Evolutionary conservation across 2,113 vertebrate genomes (phyloP).

Genomic region (Eulacestoma nigropectus): DNA sequence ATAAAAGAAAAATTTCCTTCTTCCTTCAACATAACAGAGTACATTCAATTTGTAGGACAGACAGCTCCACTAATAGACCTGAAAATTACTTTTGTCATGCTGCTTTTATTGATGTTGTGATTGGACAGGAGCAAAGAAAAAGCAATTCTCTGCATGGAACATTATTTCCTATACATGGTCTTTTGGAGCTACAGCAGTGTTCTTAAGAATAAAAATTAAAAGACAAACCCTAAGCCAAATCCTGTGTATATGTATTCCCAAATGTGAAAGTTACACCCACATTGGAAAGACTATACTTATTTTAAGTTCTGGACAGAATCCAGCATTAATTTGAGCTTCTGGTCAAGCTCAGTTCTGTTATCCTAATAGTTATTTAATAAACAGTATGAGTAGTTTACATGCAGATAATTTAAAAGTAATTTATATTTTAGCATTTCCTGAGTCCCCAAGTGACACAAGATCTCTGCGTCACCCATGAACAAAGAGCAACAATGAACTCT

Average conservation of each 20-base stretch:
- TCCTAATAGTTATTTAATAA: constrained; percentile 22
- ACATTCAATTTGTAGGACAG: neutral
- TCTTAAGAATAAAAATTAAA: neutral
- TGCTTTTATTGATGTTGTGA: neutral
- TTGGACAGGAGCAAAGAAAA: neutral
- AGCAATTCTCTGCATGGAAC: neutral
- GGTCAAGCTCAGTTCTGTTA: constrained; percentile 38
- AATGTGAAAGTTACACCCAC: neutral
- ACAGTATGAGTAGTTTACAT: neutral
- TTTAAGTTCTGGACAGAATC: constrained; percentile 17
- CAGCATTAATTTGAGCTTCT: constrained; percentile 38
- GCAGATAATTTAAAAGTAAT: neutral
- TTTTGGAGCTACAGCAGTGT: neutral
- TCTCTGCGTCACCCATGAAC: neutral
- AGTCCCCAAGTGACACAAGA: neutral
- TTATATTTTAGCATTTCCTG: neutral
- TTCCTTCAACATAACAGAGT: neutral
- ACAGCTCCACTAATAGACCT: neutral
- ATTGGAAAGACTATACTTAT: neutral
- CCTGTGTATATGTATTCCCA: neutral
- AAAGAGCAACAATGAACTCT: neutral
- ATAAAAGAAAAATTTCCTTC: neutral
- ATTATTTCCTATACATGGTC: neutral
- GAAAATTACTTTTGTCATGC: neutral
- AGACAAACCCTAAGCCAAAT: neutral